A percentile compares a stretch with the other conserved stretches of the same genome.
phyloP scores from a whole-genome alignment of 2,113 vertebrate genomes.

The Gallinago jamesoni region DNA sequence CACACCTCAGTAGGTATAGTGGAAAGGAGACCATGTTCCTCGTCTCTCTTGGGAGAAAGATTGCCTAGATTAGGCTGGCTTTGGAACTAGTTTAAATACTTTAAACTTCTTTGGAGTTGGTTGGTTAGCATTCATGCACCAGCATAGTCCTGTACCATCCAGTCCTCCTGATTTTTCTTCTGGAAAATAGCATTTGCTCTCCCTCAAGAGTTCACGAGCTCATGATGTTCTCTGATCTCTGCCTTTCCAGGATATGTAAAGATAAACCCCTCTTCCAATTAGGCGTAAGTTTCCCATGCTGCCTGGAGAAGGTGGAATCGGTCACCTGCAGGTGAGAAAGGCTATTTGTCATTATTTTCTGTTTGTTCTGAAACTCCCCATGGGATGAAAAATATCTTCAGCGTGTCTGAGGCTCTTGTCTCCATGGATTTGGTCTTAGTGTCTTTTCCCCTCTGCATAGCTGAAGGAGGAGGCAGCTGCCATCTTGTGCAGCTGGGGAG shows the following conservation, averaged over 20 bases:
- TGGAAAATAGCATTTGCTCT: not conserved
- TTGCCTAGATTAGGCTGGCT: not conserved
- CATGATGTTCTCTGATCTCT: not conserved
- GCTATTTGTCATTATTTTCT: not conserved
- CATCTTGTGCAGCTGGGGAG: not conserved
- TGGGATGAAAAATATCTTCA: not conserved
- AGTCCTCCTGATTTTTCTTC: not conserved
- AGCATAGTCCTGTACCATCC: not conserved
- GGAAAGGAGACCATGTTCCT: not conserved
- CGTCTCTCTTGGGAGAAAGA: not conserved
- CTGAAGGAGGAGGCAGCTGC: not conserved
- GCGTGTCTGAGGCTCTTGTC: not conserved
- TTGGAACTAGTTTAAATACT: not conserved
- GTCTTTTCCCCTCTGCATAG: not conserved
- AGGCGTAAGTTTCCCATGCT: constrained; percentile 34
- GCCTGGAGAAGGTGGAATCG: constrained; percentile 25
- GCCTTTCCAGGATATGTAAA: constrained; percentile 52
- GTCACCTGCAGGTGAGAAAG: constrained; percentile 55
- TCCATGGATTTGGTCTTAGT: not conserved
- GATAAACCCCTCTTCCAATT: constrained; percentile 47
- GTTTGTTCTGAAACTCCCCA: not conserved
- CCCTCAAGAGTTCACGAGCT: not conserved
- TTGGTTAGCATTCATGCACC: not conserved
- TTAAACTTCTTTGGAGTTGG: not conserved
- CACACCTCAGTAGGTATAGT: not conserved